These are phyloP conservation scores for Otolemur garnettii DNA, from an alignment of 2,113 vertebrate genomes.

Conservation along the genomic window DNA sequence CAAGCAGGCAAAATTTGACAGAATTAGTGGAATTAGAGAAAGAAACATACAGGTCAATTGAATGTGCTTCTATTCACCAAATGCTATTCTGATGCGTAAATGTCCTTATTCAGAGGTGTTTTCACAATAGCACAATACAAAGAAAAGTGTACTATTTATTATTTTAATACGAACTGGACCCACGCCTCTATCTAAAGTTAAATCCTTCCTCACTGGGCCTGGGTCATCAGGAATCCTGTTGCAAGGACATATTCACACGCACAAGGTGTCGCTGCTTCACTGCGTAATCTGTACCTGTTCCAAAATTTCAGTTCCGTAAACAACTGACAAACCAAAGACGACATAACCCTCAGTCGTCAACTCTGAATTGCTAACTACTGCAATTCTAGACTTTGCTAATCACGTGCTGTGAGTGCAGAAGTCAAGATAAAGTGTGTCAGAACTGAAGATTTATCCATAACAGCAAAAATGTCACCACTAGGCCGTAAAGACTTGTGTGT, in stretches of 20 bases:
- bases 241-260: not conserved
- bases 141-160: not conserved
- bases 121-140: not conserved
- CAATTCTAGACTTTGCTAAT: not conserved
- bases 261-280: not conserved
- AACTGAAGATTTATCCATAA: not conserved
- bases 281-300: not conserved
- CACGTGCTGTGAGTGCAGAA: not conserved
- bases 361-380: constrained; percentile 16
- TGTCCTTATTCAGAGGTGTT: constrained; percentile 54
- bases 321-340: constrained; percentile 27
- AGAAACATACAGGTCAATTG: constrained; percentile 1
- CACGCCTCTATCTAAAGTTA: not conserved
- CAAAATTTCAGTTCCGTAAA: constrained; percentile 27
- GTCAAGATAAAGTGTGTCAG: not conserved
- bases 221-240: not conserved
- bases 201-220: not conserved
- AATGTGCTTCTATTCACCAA: not conserved
- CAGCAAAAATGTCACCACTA: not conserved
- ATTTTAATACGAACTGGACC: not conserved
- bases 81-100: not conserved
- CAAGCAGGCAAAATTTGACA: not conserved
- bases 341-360: not conserved
- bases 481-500: not conserved
- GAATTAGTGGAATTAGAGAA: not conserved